Evolutionary conservation across 2,888 invertebrate species (phyloP), one percentile per base, ranked within the genome.

Genomic region (Caenorhabditis panamensis): DNA sequence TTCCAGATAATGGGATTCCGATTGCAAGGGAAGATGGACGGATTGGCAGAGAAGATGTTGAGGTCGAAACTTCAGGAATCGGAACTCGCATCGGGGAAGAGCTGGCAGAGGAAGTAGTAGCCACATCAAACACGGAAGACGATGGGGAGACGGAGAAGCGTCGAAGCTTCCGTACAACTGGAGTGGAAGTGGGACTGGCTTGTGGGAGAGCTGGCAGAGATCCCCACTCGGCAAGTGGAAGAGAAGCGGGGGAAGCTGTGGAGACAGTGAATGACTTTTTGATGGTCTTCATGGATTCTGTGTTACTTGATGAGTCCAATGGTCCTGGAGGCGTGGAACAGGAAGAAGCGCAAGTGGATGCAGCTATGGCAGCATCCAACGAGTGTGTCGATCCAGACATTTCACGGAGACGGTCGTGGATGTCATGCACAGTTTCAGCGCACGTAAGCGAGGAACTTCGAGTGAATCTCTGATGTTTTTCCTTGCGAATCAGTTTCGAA

Each of bases 111-210:
- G 72, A 61, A 2, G 72, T 75, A 9, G 82, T 76, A 0, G 77
- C 49, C 36, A 86, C 79, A 59, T 84, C 84, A 56, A 86, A 83
- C 8, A 85, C 78, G 16, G 83, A 84, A 8, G 84, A 82, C 0
- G 86, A 83, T 2, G 87, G 87, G 0, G 87, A 87, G 1, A 87
- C 87, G 6, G 86, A 86, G 76, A 87, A 87, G 9, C 87, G 77
- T 24, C 87, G 73, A 26, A 80, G 72, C 47, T 86, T 86, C 18
- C 84, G 56, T 16, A 86, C 84, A 41, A 56, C 72, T 11, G 78
- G 78, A 20, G 79, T 71, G 0, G 80, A 63, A 9, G 72, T 72
- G 8, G 84, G 77, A 44, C 79, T 68, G 20, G 82, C 82, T 44
- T 80, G 80, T 5, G 84, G 83, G 6, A 86, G 26, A 18, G 84